Base-by-base conservation (phyloP, 2,113 vertebrate genomes). In the Heliornis fulica region DNA sequence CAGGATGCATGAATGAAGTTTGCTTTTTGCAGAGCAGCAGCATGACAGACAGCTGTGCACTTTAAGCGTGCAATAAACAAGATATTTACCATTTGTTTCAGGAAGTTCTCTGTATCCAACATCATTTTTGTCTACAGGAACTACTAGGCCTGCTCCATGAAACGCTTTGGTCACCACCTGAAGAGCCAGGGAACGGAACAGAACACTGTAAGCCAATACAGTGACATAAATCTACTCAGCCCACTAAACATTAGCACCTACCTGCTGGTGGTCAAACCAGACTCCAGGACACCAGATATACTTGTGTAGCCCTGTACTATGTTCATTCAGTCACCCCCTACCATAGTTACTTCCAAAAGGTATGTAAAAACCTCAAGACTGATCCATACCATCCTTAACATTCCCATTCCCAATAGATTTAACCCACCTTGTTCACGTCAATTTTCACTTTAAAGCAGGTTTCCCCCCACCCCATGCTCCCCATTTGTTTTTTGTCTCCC, bases 91-190 rank as follows among this genome's bases (percentile, higher is more conserved):
- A 65, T 99, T 98, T 46, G 99, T 98, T 97, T 99, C 99, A 32
- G 99, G 99, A 70, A 99, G 98, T 94, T 99, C 99, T 98, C 99
- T 98, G 96, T 99, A 99, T 64, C 99, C 99, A 18, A 99, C 99
- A 90, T 99, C 98, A 80, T 99, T 99, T 97, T 99, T 99, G 97
- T 99, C 99, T 21, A 99, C 98, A 54, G 99, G 99, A 83, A 99
- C 99, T 43, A 99, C 98, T 31, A 99, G 97, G 48, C 99, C 99
- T 38, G 98, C 99, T 69, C 99, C 97, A 38, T 99, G 99, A 97
- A 99, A 99, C 3, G 99, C 99, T 98, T 99, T 99, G 65, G 99
- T 98, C 82, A 99, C 99, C 22, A 99, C 99, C 99, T 99, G 89
- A 20, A 83, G 25, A 57, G 20, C 72, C 38, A 65, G 38, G 51